Evolutionary conservation across 92 coral and sea anemone species (phyloP), one percentile per base, ranked within the genome.

Genomic region (Pocillopora grandis): DNA sequence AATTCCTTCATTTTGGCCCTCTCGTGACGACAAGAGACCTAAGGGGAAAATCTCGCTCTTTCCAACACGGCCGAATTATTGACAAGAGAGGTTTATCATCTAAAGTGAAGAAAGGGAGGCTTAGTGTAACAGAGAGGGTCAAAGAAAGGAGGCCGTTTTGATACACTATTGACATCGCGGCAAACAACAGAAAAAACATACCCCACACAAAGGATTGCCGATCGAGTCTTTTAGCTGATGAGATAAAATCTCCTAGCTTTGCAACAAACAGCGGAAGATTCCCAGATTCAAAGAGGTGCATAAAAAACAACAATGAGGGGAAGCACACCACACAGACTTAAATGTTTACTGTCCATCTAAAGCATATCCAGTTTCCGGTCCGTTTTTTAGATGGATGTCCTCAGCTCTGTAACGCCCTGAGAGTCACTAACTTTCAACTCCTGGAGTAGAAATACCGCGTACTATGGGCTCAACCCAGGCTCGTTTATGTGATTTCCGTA

Each of bases 221-320:
- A 19, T 10, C 23, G 23, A 2, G 31, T 8, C 48, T 33, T 33
- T 70, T 35, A 20, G 18, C 55, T 16, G 20, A 70, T 33, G 49
- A 69, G 73, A 69, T 69, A 35, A 69, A 67, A 67, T 67, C 73
- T 70, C 75, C 4, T 70, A 36, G 23, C 57, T 70, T 55, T 17
- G 42, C 55, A 6, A 11, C 56, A 15, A 33, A 15, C 72, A 68
- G 36, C 49, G 72, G 52, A 17, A 68, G 52, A 48, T 68, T 35
- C 36, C 33, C 27, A 68, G 72, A 68, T 35, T 35, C 72, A 68
- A 68, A 68, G 52, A 68, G 48, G 49, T 31, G 19, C 10, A 70
- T 16, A 36, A 36, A 70, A 27, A 37, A 70, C 13, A 17, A 70
- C 75, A 6, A 4, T 15, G 12, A 33, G 14, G 0, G 5, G 52